Conservation (phyloP, 2,888 invertebrate species). For the Drosophila mimica region DNA sequence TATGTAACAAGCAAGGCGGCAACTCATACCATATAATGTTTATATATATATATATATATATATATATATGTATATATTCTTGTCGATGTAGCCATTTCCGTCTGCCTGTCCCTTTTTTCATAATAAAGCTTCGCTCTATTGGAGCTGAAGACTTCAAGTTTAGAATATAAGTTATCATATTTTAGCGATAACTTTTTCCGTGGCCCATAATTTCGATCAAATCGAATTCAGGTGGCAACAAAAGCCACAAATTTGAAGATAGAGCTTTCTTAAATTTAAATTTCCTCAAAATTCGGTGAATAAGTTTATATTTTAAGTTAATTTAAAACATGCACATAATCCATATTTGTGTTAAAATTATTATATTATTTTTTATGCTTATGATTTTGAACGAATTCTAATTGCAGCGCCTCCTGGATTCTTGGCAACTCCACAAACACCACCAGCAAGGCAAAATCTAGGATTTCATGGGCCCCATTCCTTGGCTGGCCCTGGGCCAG, state of each 20-base stretch:
- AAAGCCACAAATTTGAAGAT: neutral
- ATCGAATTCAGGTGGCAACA: neutral
- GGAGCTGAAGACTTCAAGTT: neutral
- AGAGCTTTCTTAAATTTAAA: neutral
- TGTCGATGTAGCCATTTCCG: neutral
- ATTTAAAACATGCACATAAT: neutral
- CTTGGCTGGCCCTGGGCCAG: slow-evolving; percentile 26
- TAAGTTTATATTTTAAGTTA: too few relatives aligned
- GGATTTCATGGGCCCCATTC: slow-evolving; percentile 70
- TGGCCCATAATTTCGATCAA: neutral
- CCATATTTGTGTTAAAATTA: neutral
- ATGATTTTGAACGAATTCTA: slow-evolving; percentile 1
- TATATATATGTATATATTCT: too few relatives aligned
- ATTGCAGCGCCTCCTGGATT: slow-evolving; percentile 78
- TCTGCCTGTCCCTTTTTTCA: too few relatives aligned
- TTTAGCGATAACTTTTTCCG: neutral
- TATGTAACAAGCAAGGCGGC: neutral
- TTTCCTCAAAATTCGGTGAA: neutral
- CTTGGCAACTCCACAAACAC: slow-evolving; percentile 62
- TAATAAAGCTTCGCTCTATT: neutral
- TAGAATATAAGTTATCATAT: neutral
- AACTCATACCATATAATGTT: neutral
- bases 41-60: neutral
- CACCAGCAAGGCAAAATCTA: slow-evolving; percentile 68
- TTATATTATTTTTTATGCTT: neutral